phyloP scores from a whole-genome alignment of 2,888 invertebrate species.

The Lepas anatifera region DNA sequence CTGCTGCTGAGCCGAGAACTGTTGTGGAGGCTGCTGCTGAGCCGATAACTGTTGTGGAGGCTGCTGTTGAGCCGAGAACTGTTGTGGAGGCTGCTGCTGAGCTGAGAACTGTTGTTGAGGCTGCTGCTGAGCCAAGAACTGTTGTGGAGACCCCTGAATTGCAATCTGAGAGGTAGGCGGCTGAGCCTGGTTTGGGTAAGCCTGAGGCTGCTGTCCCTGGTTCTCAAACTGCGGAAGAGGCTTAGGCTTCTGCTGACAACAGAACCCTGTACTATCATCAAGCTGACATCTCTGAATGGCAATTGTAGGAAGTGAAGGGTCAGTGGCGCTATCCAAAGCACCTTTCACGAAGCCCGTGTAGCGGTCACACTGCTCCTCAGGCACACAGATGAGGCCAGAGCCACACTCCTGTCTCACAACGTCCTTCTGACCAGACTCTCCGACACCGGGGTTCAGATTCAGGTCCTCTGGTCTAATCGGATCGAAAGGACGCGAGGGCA shows the following conservation, averaged over 20 bases:
- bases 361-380: background rate
- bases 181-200: too few relatives aligned
- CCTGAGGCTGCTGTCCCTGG: too few relatives aligned
- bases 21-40: too few relatives aligned
- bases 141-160: too few relatives aligned
- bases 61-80: too few relatives aligned
- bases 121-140: too few relatives aligned
- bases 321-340: background rate
- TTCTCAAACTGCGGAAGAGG: too few relatives aligned
- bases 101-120: too few relatives aligned
- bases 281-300: conserved; percentile 13
- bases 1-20: too few relatives aligned
- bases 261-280: background rate
- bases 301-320: conserved; percentile 5
- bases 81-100: too few relatives aligned
- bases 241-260: background rate
- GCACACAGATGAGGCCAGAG: background rate
- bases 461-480: background rate
- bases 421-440: background rate
- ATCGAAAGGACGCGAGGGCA: background rate
- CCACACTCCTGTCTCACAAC: background rate
- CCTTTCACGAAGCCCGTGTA: conserved; percentile 16
- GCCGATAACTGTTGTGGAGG: too few relatives aligned
- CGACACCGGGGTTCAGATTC: background rate
- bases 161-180: too few relatives aligned